These are phyloP conservation scores for Phortica variegata DNA, from an alignment of 1,140 invertebrate species.

Conservation along the genomic window DNA sequence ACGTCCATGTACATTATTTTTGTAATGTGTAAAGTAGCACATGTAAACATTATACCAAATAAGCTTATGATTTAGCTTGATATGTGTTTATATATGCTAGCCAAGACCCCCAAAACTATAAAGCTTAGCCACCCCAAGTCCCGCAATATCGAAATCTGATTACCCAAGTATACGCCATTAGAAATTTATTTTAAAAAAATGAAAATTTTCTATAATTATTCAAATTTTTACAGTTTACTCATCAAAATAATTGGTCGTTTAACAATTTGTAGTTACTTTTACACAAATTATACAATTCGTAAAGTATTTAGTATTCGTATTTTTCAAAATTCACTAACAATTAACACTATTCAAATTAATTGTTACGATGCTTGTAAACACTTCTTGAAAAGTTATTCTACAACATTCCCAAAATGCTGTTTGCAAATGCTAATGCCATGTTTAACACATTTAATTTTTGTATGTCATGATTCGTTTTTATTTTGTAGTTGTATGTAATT, in stretches of 20 bases:
- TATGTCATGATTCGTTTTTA: neutral
- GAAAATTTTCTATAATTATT: slow-evolving; percentile 23
- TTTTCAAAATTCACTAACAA: slow-evolving; percentile 37
- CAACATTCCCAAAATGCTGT: slow-evolving; percentile 44
- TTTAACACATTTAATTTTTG: neutral
- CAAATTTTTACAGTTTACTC: slow-evolving; percentile 36
- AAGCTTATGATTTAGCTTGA: slow-evolving; percentile 15
- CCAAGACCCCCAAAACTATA: slow-evolving; percentile 29
- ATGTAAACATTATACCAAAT: slow-evolving; percentile 20
- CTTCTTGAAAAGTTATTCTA: slow-evolving; percentile 31
- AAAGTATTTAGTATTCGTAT: too few relatives aligned
- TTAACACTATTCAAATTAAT: neutral
- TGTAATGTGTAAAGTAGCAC: slow-evolving; percentile 30
- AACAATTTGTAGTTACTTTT: slow-evolving; percentile 8
- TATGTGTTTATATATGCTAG: slow-evolving; percentile 29
- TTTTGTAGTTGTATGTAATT: neutral
- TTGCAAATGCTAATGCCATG: slow-evolving; percentile 8
- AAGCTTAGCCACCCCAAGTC: slow-evolving; percentile 31
- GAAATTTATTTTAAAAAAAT: slow-evolving; percentile 28
- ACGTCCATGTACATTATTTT: slow-evolving; percentile 44
- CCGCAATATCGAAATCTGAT: slow-evolving; percentile 1
- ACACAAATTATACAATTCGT: slow-evolving; percentile 1
- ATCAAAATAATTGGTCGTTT: slow-evolving; percentile 47
- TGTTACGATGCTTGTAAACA: neutral
- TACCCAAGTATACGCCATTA: slow-evolving; percentile 44